Base-by-base conservation (phyloP, 2,797 vertebrate species). In the Mus spretus region DNA sequence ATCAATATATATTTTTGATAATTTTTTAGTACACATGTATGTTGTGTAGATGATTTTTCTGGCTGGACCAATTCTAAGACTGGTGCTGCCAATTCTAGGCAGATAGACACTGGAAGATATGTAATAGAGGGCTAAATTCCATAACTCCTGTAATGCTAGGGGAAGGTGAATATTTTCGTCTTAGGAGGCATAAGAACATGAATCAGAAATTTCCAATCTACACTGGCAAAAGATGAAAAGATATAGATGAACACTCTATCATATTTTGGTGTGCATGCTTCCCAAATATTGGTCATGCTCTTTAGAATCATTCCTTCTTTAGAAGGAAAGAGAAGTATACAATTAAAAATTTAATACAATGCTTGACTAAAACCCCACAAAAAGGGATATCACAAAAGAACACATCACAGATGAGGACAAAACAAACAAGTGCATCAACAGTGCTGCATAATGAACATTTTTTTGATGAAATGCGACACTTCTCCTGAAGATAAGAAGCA, bases 141-240 rank as follows among this genome's bases (percentile, higher is more conserved):
- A 4, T 61, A 84, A 93, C 40, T 63, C 44, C 53, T 94, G 24
- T 92, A 94, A 90, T 0, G 40, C 85, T 89, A 8, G 17, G 72
- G 72, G 59, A 82, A 92, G 85, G 55, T 72, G 81, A 67, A 84
- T 90, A 61, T 63, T 14, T 61, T 75, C 82, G 95, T 92, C 90
- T 74, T 82, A 20, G n/a, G 93, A n/a, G 55, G 5, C 14, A 6
- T 74, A 83, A 87, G 5, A 83, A 89, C 59, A 63, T 44, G 81
- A 63, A 44, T 5, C 40, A 50, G 17, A 11, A 20, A 86, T 70
- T 20, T 15, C 26, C 24, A 55, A 80, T 55, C 53, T 85, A 89
- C 63, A 44, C 85, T 74, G 57, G 31, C 84, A 87, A 31, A 74
- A 17, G 70, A 57, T 74, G 6, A 70, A 96, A 92, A 40, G 80